Base-by-base conservation (phyloP, 2,113 vertebrate species). In the Mirza zaza region DNA sequence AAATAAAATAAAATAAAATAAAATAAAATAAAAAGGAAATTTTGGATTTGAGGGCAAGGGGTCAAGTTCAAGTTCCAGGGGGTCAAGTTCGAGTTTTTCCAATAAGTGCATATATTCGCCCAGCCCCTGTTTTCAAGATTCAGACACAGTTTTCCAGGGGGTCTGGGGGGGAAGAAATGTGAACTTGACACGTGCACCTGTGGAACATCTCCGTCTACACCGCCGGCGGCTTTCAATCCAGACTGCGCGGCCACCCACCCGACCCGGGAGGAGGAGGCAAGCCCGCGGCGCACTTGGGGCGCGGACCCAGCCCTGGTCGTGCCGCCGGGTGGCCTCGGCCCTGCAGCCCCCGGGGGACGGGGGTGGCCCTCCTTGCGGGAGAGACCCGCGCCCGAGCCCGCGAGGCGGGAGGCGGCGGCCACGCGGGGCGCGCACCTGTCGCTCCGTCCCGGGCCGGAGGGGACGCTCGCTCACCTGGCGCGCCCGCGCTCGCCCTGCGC, bases 81-180 rank as follows among this genome's bases (percentile, higher is more conserved):
- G 45, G 45, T 45, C 45, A 45, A 45, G 45, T 45, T 45, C 87
- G 70, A 29, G 8, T 42, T 95, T 92, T 96, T 63, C 45, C 80
- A 76, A 8, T 9, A 70, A 52, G 34, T 57, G 63, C 25, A 52
- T 50, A 36, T 17, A 68, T 67, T 76, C 45, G 18, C 65, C 67
- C 25, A 93, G 29, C 7, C 39, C 29, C 73, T 48, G 20, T 76
- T 96, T 80, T 65, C 87, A 93, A 96, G 71, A 96, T 45, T 67
- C 82, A 80, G 73, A 70, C 13, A 73, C 50, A 50, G 91, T 20
- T 75, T 73, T 50, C 71, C 81, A 85, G 67, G 32, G 17, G 42
- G 36, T n/a, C 1, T 45, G 45, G 45, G 45, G 42, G 45, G 45
- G 55, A 50, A 81, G 55, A 83, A 34, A 20, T 8, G 11, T 34